phyloP scores from a whole-genome alignment of 2,113 vertebrate species.

The Nerophis lumbriciformis region DNA sequence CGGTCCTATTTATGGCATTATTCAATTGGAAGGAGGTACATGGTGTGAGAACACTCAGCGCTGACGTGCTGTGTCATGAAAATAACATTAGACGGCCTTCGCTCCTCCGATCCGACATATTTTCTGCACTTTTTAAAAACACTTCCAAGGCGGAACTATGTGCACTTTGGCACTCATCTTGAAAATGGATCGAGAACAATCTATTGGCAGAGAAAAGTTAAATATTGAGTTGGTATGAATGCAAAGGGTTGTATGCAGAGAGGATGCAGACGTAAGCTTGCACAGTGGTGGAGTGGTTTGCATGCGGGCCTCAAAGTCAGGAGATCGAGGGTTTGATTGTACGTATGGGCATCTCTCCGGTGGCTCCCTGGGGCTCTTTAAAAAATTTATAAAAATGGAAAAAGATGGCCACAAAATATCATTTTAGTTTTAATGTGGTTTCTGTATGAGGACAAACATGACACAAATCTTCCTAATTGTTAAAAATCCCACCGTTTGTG shows the following conservation, averaged over 20 bases:
- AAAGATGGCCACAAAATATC: no score
- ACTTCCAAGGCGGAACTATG: conserved; percentile 60
- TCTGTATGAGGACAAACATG: no score
- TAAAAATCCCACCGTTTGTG: no score
- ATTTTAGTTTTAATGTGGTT: no score
- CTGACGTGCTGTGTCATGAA: conserved; percentile 23
- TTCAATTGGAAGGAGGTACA: conserved; percentile 2
- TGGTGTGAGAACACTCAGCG: conserved; percentile 15
- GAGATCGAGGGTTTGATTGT: no score
- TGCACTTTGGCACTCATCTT: conserved; percentile 9
- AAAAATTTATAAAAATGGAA: no score
- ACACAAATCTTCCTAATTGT: no score
- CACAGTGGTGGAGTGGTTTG: no score
- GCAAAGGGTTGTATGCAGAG: conserved; percentile 29
- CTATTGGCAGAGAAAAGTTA: conserved; percentile 9
- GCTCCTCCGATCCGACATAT: conserved; percentile 23
- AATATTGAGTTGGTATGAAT: conserved; percentile 36
- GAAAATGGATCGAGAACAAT: neutral
- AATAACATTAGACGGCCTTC: conserved; percentile 41
- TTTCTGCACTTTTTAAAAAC: conserved; percentile 27
- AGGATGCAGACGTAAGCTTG: conserved; percentile 15
- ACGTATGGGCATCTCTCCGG: no score
- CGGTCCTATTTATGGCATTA: neutral
- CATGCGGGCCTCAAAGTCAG: no score
- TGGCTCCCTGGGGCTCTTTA: no score